phyloP scores from a whole-genome alignment of 2,797 vertebrate genomes.

The Sternarchorhynchus goeldii region DNA sequence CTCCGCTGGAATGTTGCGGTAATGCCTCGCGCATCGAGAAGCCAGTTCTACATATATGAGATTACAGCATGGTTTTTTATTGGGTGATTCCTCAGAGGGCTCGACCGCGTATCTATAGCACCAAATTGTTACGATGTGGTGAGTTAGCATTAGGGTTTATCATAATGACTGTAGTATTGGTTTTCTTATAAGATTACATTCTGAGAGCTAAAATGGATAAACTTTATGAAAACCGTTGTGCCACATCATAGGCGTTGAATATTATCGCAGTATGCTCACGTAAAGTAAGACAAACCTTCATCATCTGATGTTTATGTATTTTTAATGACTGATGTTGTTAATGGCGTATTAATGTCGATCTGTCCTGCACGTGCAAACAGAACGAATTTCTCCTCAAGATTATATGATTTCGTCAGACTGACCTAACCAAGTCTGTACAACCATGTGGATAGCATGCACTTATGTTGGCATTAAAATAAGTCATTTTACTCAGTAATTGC shows the following conservation, averaged over 20 bases:
- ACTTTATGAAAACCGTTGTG: no score
- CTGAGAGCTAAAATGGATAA: neutral
- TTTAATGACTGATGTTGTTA: no score
- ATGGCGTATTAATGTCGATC: no score
- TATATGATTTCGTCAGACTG: no score
- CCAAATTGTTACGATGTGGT: neutral
- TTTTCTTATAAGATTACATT: neutral
- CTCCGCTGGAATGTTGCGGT: constrained; percentile 43
- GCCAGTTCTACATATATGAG: constrained; percentile 14
- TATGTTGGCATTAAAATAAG: constrained; percentile 51
- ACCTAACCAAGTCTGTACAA: constrained; percentile 1
- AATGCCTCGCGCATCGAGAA: constrained; percentile 31
- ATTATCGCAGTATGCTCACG: no score
- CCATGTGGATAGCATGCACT: constrained; percentile 39
- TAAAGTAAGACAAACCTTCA: no score
- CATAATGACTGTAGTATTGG: neutral
- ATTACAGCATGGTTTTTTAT: constrained; percentile 17
- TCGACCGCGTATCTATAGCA: constrained; percentile 32
- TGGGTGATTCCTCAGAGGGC: neutral
- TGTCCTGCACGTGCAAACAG: no score
- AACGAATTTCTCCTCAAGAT: no score
- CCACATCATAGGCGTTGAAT: no score
- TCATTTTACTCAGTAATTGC: constrained; percentile 54
- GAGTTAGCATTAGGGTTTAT: constrained; percentile 1
- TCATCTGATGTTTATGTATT: no score